Evolutionary conservation across 2,888 invertebrate species (phyloP), one percentile per base, ranked within the genome.

Genomic region (Rhamnusium bicolor): DNA sequence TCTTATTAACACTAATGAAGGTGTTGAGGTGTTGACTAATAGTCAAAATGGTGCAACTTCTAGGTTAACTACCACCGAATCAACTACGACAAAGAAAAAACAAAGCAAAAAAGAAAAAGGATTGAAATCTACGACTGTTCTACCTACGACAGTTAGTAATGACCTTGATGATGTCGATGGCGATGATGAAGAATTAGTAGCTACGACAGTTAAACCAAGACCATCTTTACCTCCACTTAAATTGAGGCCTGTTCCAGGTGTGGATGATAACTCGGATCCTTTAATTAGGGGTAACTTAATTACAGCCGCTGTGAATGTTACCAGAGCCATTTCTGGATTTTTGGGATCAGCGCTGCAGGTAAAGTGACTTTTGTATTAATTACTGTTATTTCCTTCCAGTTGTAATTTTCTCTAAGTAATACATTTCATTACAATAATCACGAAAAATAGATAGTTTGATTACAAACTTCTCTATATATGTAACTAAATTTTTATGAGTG

Each of bases 311-410:
- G 92, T 94, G 79, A 94, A 94, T 82, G 94, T 94, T 74, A 94
- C 94, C 27, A 91, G 93, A 86, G 93, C 94, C 1, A 94, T 95
- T 86, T 93, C 94, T 73, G 92, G 93, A 87, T 94, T 95, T 88
- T 90, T 95, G 82, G 94, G 94, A 81, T 92, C 93, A 83, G 94
- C 94, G 69, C 91, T 95, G 84, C 93, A 94, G 92, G 95, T 94
- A 86, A 79, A 18, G 10, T 40, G 12, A 40, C 0, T 8, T 7
- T 4, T 18, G 21, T 56, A 16, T 1, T 29, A 12, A 24, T 54
- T 8, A 16, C 32, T 14, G 14, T 58, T n/a, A 29, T 32, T 40
- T 40, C 1, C 12, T 40, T 40, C 4, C n/a, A n/a, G 24, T 6
- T 24, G 6, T 4, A 24, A 24, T 29, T 27, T 58, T 32, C 58